Evolutionary conservation across 53 echinoderm and acorn worm genomes (phyloP).

Genomic region (Paracentrotus lividus): DNA sequence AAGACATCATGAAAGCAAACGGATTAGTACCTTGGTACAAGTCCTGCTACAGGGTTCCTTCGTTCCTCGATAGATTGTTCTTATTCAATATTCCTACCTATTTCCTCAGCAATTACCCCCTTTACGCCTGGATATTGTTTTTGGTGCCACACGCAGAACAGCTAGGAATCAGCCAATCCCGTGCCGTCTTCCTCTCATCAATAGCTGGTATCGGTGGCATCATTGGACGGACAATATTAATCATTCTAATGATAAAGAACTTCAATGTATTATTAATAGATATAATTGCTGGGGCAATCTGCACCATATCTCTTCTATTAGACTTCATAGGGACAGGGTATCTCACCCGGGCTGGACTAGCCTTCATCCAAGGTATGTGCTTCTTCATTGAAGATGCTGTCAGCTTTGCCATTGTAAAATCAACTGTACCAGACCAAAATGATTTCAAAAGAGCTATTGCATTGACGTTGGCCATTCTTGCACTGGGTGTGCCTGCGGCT

Average conservation of each 20-base stretch:
- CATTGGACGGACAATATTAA: neutral
- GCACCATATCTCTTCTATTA: neutral
- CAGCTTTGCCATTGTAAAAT: neutral
- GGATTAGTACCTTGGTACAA: neutral
- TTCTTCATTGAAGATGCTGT: neutral
- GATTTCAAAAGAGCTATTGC: neutral
- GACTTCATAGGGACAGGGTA: neutral
- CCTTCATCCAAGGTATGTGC: neutral
- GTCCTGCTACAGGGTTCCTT: neutral
- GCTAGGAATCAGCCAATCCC: neutral
- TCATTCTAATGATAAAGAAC: neutral
- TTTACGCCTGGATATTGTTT: neutral
- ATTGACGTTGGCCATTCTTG: neutral
- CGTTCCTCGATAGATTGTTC: neutral
- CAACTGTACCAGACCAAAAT: neutral
- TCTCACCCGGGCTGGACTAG: neutral
- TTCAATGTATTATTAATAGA: neutral
- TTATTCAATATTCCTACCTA: neutral
- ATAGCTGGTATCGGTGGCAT: neutral
- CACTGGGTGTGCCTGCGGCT: neutral
- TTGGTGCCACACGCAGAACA: conserved; percentile 9
- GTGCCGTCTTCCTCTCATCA: neutral
- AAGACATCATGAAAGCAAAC: neutral
- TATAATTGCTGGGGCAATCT: neutral
- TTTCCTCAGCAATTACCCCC: neutral